Conservation (phyloP, 2,888 invertebrate genomes). For the Poecilobothrus nobilitatus region DNA sequence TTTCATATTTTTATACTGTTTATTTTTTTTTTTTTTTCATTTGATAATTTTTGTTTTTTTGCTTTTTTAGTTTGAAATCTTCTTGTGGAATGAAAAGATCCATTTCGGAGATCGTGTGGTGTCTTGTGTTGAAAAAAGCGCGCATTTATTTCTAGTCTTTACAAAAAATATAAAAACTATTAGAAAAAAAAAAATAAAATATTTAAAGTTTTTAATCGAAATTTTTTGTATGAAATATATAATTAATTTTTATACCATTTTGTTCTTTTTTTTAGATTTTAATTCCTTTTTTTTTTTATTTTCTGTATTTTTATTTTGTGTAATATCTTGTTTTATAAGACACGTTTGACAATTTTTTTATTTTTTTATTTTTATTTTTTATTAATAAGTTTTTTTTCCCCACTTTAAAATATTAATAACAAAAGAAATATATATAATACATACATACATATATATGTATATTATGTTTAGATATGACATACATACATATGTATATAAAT, state of each 20-base stretch:
- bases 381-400: neutral
- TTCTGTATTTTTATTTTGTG: too few relatives aligned
- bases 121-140: neutral
- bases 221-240: too few relatives aligned
- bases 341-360: neutral
- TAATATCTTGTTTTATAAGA: neutral
- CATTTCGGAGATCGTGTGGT: neutral
- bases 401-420: too few relatives aligned
- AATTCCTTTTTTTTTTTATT: neutral
- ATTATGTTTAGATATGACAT: too few relatives aligned
- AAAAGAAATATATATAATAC: too few relatives aligned
- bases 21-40: too few relatives aligned
- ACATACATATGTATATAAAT: too few relatives aligned
- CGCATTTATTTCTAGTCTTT: slow-evolving; percentile 3
- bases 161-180: neutral
- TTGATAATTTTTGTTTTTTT: neutral
- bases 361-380: neutral
- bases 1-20: too few relatives aligned
- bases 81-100: neutral
- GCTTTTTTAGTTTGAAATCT: neutral
- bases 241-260: neutral
- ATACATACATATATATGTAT: too few relatives aligned
- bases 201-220: too few relatives aligned
- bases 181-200: too few relatives aligned
- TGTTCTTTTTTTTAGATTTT: neutral